Evolutionary conservation across 2,888 invertebrate species (phyloP), one percentile per base, ranked within the genome.

Genomic region (Asteroscopus sphinx): DNA sequence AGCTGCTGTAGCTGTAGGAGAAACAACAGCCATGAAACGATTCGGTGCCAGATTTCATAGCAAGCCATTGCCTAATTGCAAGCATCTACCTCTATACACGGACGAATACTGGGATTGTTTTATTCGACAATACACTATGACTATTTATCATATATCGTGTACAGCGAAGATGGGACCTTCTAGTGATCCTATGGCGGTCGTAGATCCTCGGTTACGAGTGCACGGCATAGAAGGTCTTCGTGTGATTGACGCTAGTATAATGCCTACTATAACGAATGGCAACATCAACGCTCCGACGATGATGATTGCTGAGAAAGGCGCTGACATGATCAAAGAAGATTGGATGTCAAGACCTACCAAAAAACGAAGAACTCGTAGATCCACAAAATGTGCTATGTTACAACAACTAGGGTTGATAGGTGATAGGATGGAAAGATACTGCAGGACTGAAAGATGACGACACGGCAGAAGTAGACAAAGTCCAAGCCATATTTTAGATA

Each of bases 101-200:
- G 98, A 98, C 74, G 97, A 97, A 26, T 98, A 98, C 68, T 98
- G 98, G 97, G 96, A 98, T 61, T 98, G 98, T 79, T 95, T 95
- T 30, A 96, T 98, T 17, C 93, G 97, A 3, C 97, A 98, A 77
- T 98, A 98, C 81, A 98, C 98, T 0, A 96, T 98, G 95, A 97
- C 98, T 0, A 98, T 98, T 72, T 98, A 98, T 80, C 98, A 98
- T 80, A 95, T 98, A 90, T 97, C 97, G 0, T 97, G 98, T 52
- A 97, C 97, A 0, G 96, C 96, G 0, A 98, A 98, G 87, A 98
- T 98, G 98, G 98, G 97, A 0, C 97, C 97, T 0, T 77, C 95
- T 1, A 94, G 83, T 0, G 98, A 98, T 82, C 96, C 96, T 0
- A 95, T 95, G 94, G 97, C 98, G 0, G 98, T 98, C 0, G 96